Evolutionary conservation across 2,888 invertebrate genomes (phyloP).

Genomic region (Pristionchus entomophagus): DNA sequence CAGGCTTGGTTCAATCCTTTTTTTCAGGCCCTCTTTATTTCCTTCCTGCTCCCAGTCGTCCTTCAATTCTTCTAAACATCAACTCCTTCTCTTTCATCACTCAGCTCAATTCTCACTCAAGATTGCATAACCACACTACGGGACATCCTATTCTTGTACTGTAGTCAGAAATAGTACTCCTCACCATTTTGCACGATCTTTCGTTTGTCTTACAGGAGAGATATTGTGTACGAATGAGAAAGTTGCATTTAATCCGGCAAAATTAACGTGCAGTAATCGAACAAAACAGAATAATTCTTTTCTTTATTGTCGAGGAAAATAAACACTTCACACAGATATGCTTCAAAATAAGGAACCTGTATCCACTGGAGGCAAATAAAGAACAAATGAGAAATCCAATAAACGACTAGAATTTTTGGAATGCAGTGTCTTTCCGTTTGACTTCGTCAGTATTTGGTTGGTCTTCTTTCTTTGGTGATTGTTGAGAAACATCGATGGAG

Average conservation of each 20-base stretch:
- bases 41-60: constrained; percentile 1
- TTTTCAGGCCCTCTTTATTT: constrained; percentile 28
- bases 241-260: not conserved
- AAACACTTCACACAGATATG: too few species aligned
- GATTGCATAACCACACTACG: constrained; percentile 15
- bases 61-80: constrained; percentile 9
- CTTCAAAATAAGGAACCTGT: constrained; percentile 15
- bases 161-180: too few species aligned
- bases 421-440: not conserved
- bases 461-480: constrained; percentile 4
- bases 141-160: not conserved
- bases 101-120: constrained; percentile 30
- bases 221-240: too few species aligned
- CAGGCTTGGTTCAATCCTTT: too few species aligned
- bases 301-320: too few species aligned
- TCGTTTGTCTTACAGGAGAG: too few species aligned
- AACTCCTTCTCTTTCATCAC: not conserved
- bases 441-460: constrained; percentile 1
- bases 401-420: not conserved
- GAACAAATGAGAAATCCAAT: not conserved
- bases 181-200: too few species aligned
- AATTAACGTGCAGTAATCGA: not conserved
- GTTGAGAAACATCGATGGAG: not conserved
- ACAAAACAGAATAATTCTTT: too few species aligned
- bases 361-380: not conserved